Conservation (phyloP, 2,888 invertebrate species). For the Lithophane ornitopus region DNA sequence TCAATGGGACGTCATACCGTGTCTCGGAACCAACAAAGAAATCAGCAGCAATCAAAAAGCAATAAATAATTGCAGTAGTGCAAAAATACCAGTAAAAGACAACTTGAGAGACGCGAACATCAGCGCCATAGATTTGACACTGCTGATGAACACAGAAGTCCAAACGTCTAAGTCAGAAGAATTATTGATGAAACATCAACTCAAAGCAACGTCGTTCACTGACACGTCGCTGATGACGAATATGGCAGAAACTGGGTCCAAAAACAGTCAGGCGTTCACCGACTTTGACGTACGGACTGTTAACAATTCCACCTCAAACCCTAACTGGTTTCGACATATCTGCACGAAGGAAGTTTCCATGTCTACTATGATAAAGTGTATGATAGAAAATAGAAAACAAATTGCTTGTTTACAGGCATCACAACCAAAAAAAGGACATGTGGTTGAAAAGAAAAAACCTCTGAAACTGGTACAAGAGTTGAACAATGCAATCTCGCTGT, state of each 20-base stretch:
- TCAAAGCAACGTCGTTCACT: not conserved
- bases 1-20: slow-evolving; percentile 63
- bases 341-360: slow-evolving; percentile 71
- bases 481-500: slow-evolving; percentile 68
- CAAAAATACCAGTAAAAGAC: slow-evolving; percentile 23
- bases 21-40: not conserved
- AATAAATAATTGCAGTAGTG: slow-evolving; percentile 37
- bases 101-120: slow-evolving; percentile 43
- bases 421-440: slow-evolving; percentile 28
- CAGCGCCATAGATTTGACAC: slow-evolving; percentile 50
- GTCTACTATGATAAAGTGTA: slow-evolving; percentile 70
- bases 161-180: slow-evolving; percentile 36
- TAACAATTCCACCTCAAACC: slow-evolving; percentile 71
- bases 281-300: slow-evolving; percentile 22
- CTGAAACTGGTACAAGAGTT: slow-evolving; percentile 67
- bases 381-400: slow-evolving; percentile 62
- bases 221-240: slow-evolving; percentile 35
- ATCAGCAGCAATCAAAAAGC: slow-evolving; percentile 30
- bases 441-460: slow-evolving; percentile 50
- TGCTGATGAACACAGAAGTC: slow-evolving; percentile 25
- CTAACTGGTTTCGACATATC: slow-evolving; percentile 66
- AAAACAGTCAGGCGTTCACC: slow-evolving; percentile 28
- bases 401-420: slow-evolving; percentile 36
- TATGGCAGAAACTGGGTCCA: slow-evolving; percentile 24
- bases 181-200: not conserved